Evolutionary conservation across 2,797 vertebrate genomes (phyloP).

Genomic region (Epinephelus coioides): DNA sequence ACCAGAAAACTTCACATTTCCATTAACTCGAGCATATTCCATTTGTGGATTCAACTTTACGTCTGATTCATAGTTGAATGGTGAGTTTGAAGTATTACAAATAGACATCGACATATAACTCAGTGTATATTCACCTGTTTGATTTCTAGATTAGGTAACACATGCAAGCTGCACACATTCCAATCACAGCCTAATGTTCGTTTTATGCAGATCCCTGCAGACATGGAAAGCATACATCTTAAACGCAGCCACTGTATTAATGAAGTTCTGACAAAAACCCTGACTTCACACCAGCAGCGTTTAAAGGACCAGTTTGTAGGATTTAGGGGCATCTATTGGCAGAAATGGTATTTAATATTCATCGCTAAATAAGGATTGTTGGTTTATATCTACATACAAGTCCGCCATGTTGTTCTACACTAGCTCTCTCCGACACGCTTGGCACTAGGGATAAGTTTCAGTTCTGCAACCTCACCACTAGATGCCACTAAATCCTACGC

Average conservation of each 20-base stretch:
- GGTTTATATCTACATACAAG: no score
- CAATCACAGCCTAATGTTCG: constrained; percentile 6
- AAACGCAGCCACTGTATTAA: constrained; percentile 48
- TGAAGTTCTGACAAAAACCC: constrained; percentile 28
- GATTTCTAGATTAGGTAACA: constrained; percentile 18
- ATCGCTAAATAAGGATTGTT: no score
- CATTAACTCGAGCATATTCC: background rate
- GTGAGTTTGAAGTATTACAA: background rate
- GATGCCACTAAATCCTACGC: no score
- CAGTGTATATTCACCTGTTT: constrained; percentile 12
- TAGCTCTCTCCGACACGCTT: no score
- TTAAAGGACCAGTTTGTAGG: no score
- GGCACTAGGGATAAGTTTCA: no score
- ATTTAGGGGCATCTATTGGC: no score
- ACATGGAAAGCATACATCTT: constrained; percentile 1
- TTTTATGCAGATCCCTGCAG: constrained; percentile 9
- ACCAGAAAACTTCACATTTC: constrained; percentile 1
- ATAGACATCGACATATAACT: constrained; percentile 17
- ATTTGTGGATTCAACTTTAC: background rate
- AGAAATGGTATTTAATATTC: no score
- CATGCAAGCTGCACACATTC: constrained; percentile 55
- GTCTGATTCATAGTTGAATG: background rate
- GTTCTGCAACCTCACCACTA: no score
- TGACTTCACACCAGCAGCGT: background rate
- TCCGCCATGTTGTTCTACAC: no score